phyloP scores from a whole-genome alignment of 2,113 vertebrate species.

The Hyperoodon ampullatus region DNA sequence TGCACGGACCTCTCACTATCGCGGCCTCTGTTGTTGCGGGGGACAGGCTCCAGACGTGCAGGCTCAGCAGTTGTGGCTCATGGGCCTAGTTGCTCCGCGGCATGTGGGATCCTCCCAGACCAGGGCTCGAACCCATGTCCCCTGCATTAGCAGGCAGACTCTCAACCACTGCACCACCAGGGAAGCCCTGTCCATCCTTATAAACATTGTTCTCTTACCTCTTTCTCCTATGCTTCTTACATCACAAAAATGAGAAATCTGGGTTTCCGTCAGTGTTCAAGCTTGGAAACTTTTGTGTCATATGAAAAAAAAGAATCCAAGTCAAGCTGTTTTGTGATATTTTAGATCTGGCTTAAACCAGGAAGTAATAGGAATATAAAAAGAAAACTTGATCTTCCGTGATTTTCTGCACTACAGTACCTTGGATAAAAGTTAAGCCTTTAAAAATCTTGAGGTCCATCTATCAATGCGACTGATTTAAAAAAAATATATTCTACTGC shows the following conservation, averaged over 20 bases:
- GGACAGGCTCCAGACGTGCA: no score
- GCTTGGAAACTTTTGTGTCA: slow-evolving; percentile 23
- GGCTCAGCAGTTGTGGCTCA: no score
- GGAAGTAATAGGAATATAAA: slow-evolving; percentile 53
- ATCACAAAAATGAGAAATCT: slow-evolving; percentile 24
- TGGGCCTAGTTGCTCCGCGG: no score
- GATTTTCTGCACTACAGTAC: not conserved
- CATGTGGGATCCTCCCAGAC: no score
- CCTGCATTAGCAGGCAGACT: no score
- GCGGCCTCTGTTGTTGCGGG: no score
- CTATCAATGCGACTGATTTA: not conserved
- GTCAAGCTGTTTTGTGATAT: slow-evolving; percentile 42
- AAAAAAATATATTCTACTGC: not conserved
- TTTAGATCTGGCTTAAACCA: slow-evolving; percentile 19
- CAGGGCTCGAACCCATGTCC: no score
- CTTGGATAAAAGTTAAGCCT: slow-evolving; percentile 63
- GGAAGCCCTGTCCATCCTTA: not conserved
- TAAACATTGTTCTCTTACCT: not conserved
- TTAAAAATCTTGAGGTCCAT: slow-evolving; percentile 44
- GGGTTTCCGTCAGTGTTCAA: not conserved
- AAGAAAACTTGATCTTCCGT: slow-evolving; percentile 64
- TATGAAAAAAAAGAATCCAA: slow-evolving; percentile 24
- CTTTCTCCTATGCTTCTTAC: not conserved
- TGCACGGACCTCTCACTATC: no score
- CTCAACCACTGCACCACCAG: no score